These are phyloP conservation scores for Anser brachyrhynchus DNA, from an alignment of 2,113 vertebrate species.

Conservation along the genomic window DNA sequence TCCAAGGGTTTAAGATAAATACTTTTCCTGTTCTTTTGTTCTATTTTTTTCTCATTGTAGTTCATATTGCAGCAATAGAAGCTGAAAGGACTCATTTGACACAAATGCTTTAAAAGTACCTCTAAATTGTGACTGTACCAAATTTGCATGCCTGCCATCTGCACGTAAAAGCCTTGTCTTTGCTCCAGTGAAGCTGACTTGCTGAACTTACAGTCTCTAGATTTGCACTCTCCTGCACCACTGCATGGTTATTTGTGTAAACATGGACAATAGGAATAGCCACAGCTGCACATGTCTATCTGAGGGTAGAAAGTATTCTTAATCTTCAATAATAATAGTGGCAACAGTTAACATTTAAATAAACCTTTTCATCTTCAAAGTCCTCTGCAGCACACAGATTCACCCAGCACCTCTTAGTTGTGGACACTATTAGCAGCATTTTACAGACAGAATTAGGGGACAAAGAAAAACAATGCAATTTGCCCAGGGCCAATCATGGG, in stretches of 20 bases:
- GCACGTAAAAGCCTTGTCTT: constrained; percentile 18
- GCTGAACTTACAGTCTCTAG: neutral
- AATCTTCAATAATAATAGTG: constrained; percentile 31
- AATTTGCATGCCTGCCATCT: constrained; percentile 62
- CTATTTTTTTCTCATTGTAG: neutral
- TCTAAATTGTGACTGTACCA: constrained; percentile 28
- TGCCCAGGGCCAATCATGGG: neutral
- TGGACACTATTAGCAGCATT: constrained; percentile 19
- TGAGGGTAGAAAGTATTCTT: neutral
- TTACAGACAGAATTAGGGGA: neutral
- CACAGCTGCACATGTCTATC: neutral
- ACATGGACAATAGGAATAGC: neutral
- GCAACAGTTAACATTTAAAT: constrained; percentile 14
- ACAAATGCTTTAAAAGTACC: constrained; percentile 32
- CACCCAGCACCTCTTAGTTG: neutral
- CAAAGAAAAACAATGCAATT: neutral
- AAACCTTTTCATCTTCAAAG: constrained; percentile 54
- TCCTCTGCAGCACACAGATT: neutral
- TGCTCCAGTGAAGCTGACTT: constrained; percentile 25
- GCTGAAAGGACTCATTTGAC: neutral
- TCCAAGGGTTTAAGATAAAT: neutral
- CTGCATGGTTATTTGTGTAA: neutral
- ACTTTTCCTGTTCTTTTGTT: neutral
- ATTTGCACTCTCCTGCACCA: neutral
- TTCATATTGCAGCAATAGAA: neutral